Conservation (phyloP, 2,888 invertebrate species). For the Toxonevra muliebris region DNA sequence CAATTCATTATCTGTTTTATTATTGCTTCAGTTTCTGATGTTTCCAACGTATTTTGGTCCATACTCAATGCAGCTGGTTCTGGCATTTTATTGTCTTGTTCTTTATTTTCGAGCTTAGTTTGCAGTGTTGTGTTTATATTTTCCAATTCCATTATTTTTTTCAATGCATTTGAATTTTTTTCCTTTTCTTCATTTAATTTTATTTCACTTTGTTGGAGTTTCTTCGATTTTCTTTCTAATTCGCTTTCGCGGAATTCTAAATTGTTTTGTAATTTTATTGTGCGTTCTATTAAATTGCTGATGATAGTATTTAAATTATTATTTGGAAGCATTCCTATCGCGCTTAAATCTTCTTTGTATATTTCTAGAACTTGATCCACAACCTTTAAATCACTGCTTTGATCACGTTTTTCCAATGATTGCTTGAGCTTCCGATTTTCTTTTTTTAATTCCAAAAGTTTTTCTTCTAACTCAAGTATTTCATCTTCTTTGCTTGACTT, state of each 20-base stretch:
- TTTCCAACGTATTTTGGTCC: not conserved
- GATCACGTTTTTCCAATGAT: constrained; percentile 7
- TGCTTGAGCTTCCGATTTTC: constrained; percentile 58
- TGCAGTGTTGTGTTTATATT: constrained; percentile 1
- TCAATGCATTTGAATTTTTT: not conserved
- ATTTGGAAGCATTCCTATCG: constrained; percentile 8
- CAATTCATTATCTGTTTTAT: constrained; percentile 54
- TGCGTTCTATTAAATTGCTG: not conserved
- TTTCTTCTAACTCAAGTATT: constrained; percentile 59
- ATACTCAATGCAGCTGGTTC: too few relatives aligned
- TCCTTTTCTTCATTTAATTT: not conserved
- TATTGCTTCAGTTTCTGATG: constrained; percentile 16
- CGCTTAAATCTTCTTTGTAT: constrained; percentile 30
- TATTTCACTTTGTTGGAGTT: not conserved
- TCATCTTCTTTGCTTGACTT: constrained; percentile 48
- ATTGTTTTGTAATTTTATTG: too few relatives aligned
- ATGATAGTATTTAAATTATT: too few relatives aligned
- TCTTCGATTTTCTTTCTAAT: not conserved
- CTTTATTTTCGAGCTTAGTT: not conserved
- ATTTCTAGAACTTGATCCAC: constrained; percentile 16
- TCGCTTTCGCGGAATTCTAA: too few relatives aligned
- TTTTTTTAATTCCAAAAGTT: constrained; percentile 58
- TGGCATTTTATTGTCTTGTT: too few relatives aligned
- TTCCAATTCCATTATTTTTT: not conserved
- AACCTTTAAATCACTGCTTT: not conserved